Evolutionary conservation across 1,140 invertebrate species (phyloP), one percentile per base, ranked within the genome.

Genomic region (Ips typographus): DNA sequence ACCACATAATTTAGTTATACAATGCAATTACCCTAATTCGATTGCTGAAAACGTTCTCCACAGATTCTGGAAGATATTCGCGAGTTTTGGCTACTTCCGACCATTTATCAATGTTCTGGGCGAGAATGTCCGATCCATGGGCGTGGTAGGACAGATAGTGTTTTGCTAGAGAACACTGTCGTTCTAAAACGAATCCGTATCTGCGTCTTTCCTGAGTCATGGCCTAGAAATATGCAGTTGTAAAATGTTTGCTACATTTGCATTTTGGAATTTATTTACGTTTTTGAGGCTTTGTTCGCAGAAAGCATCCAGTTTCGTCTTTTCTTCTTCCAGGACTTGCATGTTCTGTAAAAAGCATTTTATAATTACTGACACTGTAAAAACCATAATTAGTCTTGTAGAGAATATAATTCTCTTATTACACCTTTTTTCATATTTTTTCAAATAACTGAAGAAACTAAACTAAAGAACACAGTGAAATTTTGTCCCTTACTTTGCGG

Each of bases 141-240:
- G 86, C 86, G 81, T 96, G 92, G 82, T 94, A 94, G 66, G 90
- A 91, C 70, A 94, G 85, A 85, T 94, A 94, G 81, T 96, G 93
- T 80, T 94, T 94, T n/a, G 93, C 92, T 53, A 96, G 84, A 1
- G 93, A 94, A 77, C 92, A 94, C 75, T 96, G 92, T 72, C 94
- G 85, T 80, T 96, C 94, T 73, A 98, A 83, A 22, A 97, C 91
- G 80, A 96, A 97, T 55, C 95, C 94, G 80, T 96, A 96, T 73
- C 94, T 88, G 67, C 94, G 86, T 70, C 95, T 86, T 81, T 98
- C 94, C 82, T 98, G 94, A 47, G 94, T 93, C 88, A 96, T 91
- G 47, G 94, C 94, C 94, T 97, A 41, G 7, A 43, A 40, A 40
- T 38, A 44, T 2, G 4, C 40, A 59, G 7, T 40, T 59, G 5